Base-by-base conservation (phyloP, 2,113 vertebrate species). In the Rhipidura dahli region DNA sequence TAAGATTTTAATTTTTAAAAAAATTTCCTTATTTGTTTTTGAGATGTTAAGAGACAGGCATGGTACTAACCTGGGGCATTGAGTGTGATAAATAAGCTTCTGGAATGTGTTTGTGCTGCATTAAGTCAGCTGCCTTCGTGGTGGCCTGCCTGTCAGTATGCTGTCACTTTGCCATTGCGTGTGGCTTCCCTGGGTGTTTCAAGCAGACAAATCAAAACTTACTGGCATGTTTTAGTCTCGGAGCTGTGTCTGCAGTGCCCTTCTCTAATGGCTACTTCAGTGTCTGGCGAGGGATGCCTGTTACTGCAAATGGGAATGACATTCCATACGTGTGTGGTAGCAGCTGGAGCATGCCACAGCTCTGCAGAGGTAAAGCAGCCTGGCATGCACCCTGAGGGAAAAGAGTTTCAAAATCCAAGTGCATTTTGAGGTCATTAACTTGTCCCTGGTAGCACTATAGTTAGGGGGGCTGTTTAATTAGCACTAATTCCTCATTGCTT, bases 401-500 rank as follows among this genome's bases (percentile, higher is more conserved):
- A 59, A 57, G 71, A 42, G 20, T 57, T 93, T 30, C 57, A 90
- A 90, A 90, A 92, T 77, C 83, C 78, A 83, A 96, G 90, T 94
- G 81, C 50, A 2, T 94, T 97, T 78, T 83, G 79, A 96, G 97
- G 97, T 97, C 95, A 87, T 95, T 90, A 82, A 56, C 3, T 8
- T 96, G 80, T 97, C 94, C 75, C 78, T 59, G 51, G 47, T 76
- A 92, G 89, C 11, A 5, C 79, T 87, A 18, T 78, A 83, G 91
- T 92, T 95, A 96, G 79, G 88, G 53, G 61, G 50, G 68, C 54
- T 64, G 39, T 97, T 97, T 98, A 98, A 97, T 97, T 98, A 94
- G 89, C 73, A 60, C 83, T 98, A 97, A 93, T 97, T 97, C 84
- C 90, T 95, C 63, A 63, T 81, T 37, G 37, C 65, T 95, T n/a